Conservation (phyloP, 2,888 invertebrate genomes). For the Callosobruchus maculatus region DNA sequence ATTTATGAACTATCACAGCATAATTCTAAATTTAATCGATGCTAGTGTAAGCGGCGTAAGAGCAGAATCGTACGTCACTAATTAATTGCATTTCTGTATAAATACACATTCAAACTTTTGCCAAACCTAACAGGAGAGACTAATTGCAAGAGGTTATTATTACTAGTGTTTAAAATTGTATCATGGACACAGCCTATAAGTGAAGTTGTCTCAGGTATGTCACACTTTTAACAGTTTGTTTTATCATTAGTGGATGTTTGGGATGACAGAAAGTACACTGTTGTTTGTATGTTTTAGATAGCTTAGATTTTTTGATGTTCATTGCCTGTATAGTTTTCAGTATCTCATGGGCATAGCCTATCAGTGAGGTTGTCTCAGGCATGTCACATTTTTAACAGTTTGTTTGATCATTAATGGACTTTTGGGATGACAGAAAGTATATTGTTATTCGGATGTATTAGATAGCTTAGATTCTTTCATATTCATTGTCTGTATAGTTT, state of each 20-base stretch:
- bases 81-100: not conserved
- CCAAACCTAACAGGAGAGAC: not conserved
- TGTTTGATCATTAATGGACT: not conserved
- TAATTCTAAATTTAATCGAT: not conserved
- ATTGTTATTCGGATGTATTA: too few relatives aligned
- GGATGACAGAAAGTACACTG: too few relatives aligned
- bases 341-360: not conserved
- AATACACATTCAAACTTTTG: not conserved
- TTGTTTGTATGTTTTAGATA: too few relatives aligned
- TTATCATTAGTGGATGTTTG: too few relatives aligned
- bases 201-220: not conserved
- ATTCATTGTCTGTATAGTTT: too few relatives aligned
- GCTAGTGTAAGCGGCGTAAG: not conserved
- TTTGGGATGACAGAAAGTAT: too few relatives aligned
- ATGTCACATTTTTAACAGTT: not conserved
- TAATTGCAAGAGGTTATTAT: not conserved
- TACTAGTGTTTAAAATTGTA: not conserved
- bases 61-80: not conserved
- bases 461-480: too few relatives aligned
- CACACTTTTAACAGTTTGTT: not conserved
- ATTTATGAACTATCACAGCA: not conserved
- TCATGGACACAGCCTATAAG: not conserved
- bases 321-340: too few relatives aligned
- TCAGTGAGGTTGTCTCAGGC: not conserved
- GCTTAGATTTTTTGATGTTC: too few relatives aligned